phyloP scores from a whole-genome alignment of 2,797 vertebrate genomes.

The Myotis vivesi region DNA sequence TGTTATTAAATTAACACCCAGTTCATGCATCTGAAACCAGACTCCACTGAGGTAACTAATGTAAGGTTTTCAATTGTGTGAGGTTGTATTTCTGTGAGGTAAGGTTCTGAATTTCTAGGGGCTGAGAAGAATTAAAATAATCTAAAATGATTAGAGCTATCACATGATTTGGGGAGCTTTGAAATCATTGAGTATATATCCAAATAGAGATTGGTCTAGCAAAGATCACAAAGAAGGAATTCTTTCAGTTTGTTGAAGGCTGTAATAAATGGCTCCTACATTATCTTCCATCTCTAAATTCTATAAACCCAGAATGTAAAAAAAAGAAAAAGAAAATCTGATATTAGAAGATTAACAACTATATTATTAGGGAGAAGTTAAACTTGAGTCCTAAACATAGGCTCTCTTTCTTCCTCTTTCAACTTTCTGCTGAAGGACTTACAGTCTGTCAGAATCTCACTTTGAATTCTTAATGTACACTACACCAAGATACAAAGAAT shows the following conservation, averaged over 20 bases:
- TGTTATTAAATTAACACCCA: neutral
- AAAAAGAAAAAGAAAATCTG: neutral
- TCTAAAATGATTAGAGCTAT: neutral
- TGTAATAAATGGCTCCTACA: neutral
- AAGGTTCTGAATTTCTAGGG: conserved; percentile 16
- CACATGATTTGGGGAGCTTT: neutral
- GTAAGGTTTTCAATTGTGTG: neutral
- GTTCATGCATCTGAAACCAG: neutral
- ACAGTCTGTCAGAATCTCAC: conserved; percentile 1
- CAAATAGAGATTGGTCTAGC: neutral
- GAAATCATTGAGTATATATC: neutral
- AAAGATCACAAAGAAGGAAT: neutral
- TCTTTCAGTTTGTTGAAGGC: neutral
- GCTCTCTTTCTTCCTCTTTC: neutral
- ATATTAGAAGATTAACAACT: conserved; percentile 41
- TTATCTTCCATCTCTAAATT: neutral
- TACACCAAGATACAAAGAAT: neutral
- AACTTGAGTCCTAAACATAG: neutral
- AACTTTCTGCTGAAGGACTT: neutral
- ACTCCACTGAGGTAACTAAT: neutral
- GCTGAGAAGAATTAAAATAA: neutral
- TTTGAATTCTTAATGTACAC: neutral
- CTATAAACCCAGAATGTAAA: neutral
- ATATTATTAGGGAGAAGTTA: neutral
- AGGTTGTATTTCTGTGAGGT: neutral